A percentile compares a stretch with the other conserved stretches of the same genome.
These are phyloP conservation scores for Craseonycteris thonglongyai DNA, from an alignment of 2,113 vertebrate species.

Conservation along the genomic window DNA sequence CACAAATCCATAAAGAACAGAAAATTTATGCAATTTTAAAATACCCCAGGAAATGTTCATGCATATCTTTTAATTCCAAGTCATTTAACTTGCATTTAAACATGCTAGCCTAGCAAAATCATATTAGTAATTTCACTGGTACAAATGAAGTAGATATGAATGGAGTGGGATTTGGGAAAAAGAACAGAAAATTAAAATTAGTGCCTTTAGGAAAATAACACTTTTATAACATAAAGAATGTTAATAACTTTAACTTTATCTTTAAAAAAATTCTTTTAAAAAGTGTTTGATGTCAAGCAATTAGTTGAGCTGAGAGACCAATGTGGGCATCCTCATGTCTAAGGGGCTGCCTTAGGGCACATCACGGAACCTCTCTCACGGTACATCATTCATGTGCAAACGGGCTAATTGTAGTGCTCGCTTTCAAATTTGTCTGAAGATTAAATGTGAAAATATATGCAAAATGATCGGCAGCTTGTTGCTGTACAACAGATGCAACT, in stretches of 20 bases:
- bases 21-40: constrained; percentile 37
- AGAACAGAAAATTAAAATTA: constrained; percentile 42
- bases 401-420: not conserved
- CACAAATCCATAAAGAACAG: constrained; percentile 31
- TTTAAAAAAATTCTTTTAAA: not conserved
- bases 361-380: accelerated
- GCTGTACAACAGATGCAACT: not conserved
- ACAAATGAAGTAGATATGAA: constrained; percentile 19
- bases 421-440: not conserved
- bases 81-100: constrained; percentile 54
- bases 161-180: constrained; percentile 10
- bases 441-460: not conserved
- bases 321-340: not conserved
- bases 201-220: constrained; percentile 42
- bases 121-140: constrained; percentile 30
- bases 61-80: constrained; percentile 54
- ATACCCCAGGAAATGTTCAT: constrained; percentile 46
- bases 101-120: constrained; percentile 31
- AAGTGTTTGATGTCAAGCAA: not conserved
- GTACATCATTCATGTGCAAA: not conserved
- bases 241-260: not conserved
- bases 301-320: not conserved
- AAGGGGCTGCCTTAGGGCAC: no score
- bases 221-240: constrained; percentile 14
- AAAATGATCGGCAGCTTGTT: not conserved